Evolutionary conservation across 2,797 vertebrate genomes (phyloP), one percentile per base, ranked within the genome.

Genomic region (Phoxinus dragarum): DNA sequence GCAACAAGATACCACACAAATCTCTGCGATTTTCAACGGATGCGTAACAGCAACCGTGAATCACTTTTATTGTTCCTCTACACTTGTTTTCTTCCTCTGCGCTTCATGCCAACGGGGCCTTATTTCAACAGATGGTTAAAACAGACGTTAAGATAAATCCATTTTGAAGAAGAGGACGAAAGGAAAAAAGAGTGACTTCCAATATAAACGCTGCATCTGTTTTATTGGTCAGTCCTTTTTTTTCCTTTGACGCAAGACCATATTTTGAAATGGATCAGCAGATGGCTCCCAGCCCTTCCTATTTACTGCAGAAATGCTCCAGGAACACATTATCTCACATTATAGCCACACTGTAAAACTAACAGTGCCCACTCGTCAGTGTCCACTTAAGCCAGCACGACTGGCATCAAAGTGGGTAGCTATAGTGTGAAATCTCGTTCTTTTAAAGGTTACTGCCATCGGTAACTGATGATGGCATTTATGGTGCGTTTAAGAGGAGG

Each of bases 91-190:
- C 86, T 77, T 89, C 81, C 61, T 87, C 82, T 77, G 42, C 77
- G 82, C 89, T 85, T 59, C 66, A 72, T 87, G 81, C 86, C 88
- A 88, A 52, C 44, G 31, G 89, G 88, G 88, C 90, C 90, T 93
- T 91, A 89, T 93, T 93, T 91, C 90, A 94, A 92, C 94, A 95
- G 95, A 95, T 95, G 94, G 94, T 88, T 91, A 89, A 93, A 94
- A 89, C 94, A 94, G 91, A 94, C 92, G 88, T 91, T 89, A 90
- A 91, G 90, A 89, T 94, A 92, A 95, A 94, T 94, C 91, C 86
- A 73, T 89, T 90, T 90, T 59, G 17, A 84, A 86, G 90, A 89
- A 89, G 88, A 84, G 11, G 75, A 73, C 17, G 52, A 66, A 66
- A 89, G 56, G 44, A 78, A 90, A 73, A 72, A 82, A 74, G 59